Percentiles rank a stretch among this genome's conserved stretches.
These are phyloP conservation scores for Yponomeuta cagnagella DNA, from an alignment of 2,888 invertebrate genomes.

Conservation along the genomic window DNA sequence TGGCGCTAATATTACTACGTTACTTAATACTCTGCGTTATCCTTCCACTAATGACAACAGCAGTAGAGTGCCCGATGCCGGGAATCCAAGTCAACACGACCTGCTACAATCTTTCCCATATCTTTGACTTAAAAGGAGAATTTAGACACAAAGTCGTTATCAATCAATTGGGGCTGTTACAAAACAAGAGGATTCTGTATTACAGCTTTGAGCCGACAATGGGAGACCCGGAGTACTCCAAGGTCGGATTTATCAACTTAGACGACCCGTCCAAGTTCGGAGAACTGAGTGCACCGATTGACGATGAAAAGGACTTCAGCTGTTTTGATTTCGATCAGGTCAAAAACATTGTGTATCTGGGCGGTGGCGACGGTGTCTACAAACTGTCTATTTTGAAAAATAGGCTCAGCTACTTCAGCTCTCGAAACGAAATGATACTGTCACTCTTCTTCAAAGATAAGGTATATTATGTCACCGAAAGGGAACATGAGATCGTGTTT, in stretches of 20 bases:
- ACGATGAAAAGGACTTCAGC: slow-evolving; percentile 46
- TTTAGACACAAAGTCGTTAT: slow-evolving; percentile 52
- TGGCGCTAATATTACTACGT: not conserved
- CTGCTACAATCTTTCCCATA: slow-evolving; percentile 46
- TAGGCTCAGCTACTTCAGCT: slow-evolving; percentile 44
- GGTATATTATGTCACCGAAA: slow-evolving; percentile 46
- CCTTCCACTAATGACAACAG: slow-evolving; percentile 21
- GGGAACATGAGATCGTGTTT: slow-evolving; percentile 24
- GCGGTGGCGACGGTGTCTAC: slow-evolving; percentile 55
- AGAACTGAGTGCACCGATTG: slow-evolving; percentile 31
- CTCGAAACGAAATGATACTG: slow-evolving; percentile 46
- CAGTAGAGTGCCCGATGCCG: slow-evolving; percentile 33
- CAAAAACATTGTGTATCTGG: slow-evolving; percentile 48
- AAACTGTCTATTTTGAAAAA: slow-evolving; percentile 36
- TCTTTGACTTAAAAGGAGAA: slow-evolving; percentile 49
- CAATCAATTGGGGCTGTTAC: slow-evolving; percentile 45
- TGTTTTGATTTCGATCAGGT: slow-evolving; percentile 59
- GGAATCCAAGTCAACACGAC: slow-evolving; percentile 43
- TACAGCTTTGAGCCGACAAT: slow-evolving; percentile 57
- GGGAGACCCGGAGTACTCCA: slow-evolving; percentile 50
- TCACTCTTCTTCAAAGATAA: slow-evolving; percentile 49
- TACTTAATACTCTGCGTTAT: not conserved
- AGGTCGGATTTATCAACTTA: slow-evolving; percentile 51
- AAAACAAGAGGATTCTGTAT: slow-evolving; percentile 44
- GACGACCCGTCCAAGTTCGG: slow-evolving; percentile 33